Percentiles rank a stretch among this genome's conserved stretches.
These are phyloP conservation scores for Aradophagus sp. DNA, from an alignment of 1,140 invertebrate genomes.

Conservation along the genomic window DNA sequence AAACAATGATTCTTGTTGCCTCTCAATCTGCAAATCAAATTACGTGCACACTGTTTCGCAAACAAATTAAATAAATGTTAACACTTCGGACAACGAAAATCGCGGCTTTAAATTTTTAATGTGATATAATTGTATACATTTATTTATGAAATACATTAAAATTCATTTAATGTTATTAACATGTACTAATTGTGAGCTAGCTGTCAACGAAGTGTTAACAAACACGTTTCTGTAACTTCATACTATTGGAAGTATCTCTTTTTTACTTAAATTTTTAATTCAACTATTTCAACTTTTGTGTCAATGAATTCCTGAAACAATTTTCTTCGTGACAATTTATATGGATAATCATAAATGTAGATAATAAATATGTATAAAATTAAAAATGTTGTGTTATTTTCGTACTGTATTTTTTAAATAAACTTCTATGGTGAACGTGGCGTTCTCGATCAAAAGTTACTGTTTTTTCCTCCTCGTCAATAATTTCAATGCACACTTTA, in stretches of 20 bases:
- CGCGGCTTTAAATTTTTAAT: conserved; percentile 21
- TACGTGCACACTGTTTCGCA: conserved; percentile 21
- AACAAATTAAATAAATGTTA: conserved; percentile 24
- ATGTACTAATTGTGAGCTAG: conserved; percentile 19
- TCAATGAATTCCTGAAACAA: too few species aligned
- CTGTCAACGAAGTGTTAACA: conserved; percentile 33
- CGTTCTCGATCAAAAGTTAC: too few species aligned
- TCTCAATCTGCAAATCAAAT: conserved; percentile 33
- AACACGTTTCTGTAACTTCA: too few species aligned
- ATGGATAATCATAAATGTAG: conserved; percentile 42
- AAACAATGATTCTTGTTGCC: conserved; percentile 28
- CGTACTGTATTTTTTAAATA: too few species aligned
- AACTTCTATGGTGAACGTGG: too few species aligned
- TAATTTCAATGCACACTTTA: too few species aligned
- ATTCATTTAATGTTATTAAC: conserved; percentile 31
- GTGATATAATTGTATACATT: not conserved
- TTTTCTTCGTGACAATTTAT: too few species aligned
- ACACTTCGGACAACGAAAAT: conserved; percentile 24
- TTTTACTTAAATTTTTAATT: too few species aligned
- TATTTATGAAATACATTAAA: conserved; percentile 37
- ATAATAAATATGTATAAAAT: conserved; percentile 33
- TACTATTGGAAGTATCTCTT: too few species aligned
- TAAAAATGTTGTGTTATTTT: conserved; percentile 19
- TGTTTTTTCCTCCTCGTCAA: too few species aligned
- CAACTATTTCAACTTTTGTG: too few species aligned